Evolutionary conservation across 2,797 vertebrate genomes (phyloP).

Genomic region (Hypotaenidia okinawae): DNA sequence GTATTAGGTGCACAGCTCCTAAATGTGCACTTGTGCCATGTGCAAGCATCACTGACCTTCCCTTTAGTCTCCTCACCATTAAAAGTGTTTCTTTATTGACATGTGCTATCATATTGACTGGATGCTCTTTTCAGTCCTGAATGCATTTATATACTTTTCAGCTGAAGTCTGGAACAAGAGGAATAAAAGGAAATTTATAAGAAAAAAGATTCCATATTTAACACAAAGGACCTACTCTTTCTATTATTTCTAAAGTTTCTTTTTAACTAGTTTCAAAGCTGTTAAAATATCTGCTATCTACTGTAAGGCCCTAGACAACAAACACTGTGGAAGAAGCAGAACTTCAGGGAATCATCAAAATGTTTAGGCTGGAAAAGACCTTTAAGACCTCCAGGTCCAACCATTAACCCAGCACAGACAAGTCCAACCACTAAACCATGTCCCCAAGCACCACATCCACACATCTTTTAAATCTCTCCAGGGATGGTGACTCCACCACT

Average conservation of each 20-base stretch:
- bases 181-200: neutral
- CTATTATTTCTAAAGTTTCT: neutral
- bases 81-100: neutral
- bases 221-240: neutral
- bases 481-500: too few relatives aligned
- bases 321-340: neutral
- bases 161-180: neutral
- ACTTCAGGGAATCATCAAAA: neutral
- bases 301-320: neutral
- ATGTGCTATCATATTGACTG: neutral
- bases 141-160: neutral
- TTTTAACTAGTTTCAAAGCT: neutral
- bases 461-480: too few relatives aligned
- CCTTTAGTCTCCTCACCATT: neutral
- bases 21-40: neutral
- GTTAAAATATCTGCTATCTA: neutral
- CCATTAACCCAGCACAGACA: too few relatives aligned
- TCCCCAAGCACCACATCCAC: too few relatives aligned
- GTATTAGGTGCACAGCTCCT: neutral
- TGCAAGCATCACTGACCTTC: neutral
- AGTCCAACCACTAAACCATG: too few relatives aligned
- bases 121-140: neutral
- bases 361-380: too few relatives aligned
- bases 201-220: neutral
- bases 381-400: too few relatives aligned